These are phyloP conservation scores for Tetramorium alpestre DNA, from an alignment of 1,140 invertebrate species.

Conservation along the genomic window DNA sequence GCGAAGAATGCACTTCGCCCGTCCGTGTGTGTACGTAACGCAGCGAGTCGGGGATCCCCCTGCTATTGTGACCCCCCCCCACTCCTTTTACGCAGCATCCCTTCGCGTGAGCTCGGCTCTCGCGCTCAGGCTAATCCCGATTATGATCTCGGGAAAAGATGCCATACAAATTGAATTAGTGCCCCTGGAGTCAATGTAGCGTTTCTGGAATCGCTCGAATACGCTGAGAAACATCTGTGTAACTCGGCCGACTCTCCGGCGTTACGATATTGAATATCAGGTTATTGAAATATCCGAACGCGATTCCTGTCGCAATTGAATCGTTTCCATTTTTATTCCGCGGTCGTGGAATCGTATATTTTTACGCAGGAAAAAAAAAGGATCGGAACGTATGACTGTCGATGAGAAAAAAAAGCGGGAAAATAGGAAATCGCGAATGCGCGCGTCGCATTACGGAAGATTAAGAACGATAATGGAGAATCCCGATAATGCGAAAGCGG, in stretches of 20 bases:
- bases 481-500: constrained; percentile 51
- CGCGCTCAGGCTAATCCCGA: constrained; percentile 40
- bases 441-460: constrained; percentile 32
- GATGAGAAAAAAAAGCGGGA: not conserved
- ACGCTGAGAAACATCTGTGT: constrained; percentile 31
- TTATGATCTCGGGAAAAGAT: constrained; percentile 58
- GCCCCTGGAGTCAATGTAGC: constrained; percentile 40
- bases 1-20: constrained; percentile 48
- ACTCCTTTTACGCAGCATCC: not conserved
- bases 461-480: constrained; percentile 56
- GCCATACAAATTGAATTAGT: constrained; percentile 58
- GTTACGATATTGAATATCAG: constrained; percentile 9
- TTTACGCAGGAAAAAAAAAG: not conserved
- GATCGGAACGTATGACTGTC: not conserved
- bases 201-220: constrained; percentile 7
- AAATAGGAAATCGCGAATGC: constrained; percentile 7
- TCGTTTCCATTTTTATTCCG: constrained; percentile 35
- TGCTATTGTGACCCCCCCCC: not conserved
- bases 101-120: not conserved
- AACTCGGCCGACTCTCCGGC: constrained; percentile 1
- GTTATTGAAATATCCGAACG: constrained; percentile 28
- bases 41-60: not conserved
- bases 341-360: not conserved
- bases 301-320: constrained; percentile 2
- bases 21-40: not conserved